Evolutionary conservation across 2,113 vertebrate genomes (phyloP).

Genomic region (Tupaia chinensis): DNA sequence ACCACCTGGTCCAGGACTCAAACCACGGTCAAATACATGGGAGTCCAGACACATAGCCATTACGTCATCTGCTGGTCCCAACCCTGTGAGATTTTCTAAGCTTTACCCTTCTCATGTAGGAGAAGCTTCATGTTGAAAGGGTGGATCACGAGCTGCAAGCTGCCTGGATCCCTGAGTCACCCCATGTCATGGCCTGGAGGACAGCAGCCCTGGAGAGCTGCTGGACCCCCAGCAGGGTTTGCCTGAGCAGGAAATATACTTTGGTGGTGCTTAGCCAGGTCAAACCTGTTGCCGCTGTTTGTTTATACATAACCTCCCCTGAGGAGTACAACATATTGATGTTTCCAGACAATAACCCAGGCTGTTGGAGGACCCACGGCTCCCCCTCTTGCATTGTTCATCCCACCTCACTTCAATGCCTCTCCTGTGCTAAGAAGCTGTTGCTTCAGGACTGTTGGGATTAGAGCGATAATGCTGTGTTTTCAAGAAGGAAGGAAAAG

Average conservation of each 20-base stretch:
- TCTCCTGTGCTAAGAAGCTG: not conserved
- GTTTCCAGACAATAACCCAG: not conserved
- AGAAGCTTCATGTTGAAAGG: not conserved
- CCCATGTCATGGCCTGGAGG: fast-evolving
- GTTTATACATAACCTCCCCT: too few relatives aligned
- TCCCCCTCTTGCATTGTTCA: not conserved
- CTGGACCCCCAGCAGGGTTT: not conserved
- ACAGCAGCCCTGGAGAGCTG: not conserved
- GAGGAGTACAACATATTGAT: too few relatives aligned
- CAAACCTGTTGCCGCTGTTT: not conserved
- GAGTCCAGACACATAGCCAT: too few relatives aligned
- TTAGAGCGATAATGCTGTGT: fast-evolving
- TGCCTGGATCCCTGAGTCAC: not conserved
- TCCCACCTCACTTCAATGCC: too few relatives aligned
- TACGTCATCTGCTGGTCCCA: too few relatives aligned
- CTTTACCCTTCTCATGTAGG: not conserved
- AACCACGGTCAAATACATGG: too few relatives aligned
- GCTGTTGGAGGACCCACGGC: fast-evolving
- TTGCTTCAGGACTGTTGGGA: not conserved
- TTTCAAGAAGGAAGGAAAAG: not conserved
- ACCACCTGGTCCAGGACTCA: too few relatives aligned
- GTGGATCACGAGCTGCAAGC: not conserved
- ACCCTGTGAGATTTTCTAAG: not conserved
- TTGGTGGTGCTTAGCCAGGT: not conserved
- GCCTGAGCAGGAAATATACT: not conserved